Evolutionary conservation across 1,140 invertebrate genomes (phyloP).

Genomic region (Papilio machaon): DNA sequence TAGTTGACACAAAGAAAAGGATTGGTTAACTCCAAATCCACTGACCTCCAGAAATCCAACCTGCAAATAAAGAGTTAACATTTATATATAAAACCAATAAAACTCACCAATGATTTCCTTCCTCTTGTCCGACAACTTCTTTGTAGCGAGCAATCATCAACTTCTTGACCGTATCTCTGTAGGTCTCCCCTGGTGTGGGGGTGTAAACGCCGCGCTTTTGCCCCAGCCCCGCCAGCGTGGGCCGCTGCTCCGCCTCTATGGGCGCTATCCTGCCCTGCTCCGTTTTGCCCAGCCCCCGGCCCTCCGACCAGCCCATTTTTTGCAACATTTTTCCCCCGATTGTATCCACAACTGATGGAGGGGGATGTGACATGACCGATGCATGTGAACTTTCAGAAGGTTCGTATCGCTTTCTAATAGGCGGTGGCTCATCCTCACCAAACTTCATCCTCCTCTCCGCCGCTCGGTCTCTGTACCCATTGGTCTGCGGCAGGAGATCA

Average conservation of each 20-base stretch:
- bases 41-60: conserved; percentile 59
- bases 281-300: conserved; percentile 95
- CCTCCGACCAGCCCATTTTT: conserved; percentile 99
- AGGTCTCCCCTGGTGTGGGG: conserved; percentile 91
- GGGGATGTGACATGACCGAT: conserved; percentile 75
- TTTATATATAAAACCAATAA: conserved; percentile 46
- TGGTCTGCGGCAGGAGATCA: conserved; percentile 80
- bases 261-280: conserved; percentile 97
- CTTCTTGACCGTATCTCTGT: conserved; percentile 95
- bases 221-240: conserved; percentile 88
- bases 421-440: conserved; percentile 91
- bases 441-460: conserved; percentile 97
- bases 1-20: neutral
- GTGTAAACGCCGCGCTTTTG: conserved; percentile 88
- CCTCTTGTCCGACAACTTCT: conserved; percentile 85
- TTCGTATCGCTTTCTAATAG: conserved; percentile 83
- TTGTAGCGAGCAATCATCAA: conserved; percentile 93
- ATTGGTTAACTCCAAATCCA: conserved; percentile 31
- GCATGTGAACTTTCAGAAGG: conserved; percentile 85
- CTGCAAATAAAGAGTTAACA: conserved; percentile 54
- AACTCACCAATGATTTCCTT: conserved; percentile 71
- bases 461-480: conserved; percentile 94
- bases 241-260: conserved; percentile 88
- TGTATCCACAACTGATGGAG: conserved; percentile 85
- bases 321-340: conserved; percentile 95